phyloP scores from a whole-genome alignment of 53 echinoderm and acorn worm genomes.

The Holothuria scabra region DNA sequence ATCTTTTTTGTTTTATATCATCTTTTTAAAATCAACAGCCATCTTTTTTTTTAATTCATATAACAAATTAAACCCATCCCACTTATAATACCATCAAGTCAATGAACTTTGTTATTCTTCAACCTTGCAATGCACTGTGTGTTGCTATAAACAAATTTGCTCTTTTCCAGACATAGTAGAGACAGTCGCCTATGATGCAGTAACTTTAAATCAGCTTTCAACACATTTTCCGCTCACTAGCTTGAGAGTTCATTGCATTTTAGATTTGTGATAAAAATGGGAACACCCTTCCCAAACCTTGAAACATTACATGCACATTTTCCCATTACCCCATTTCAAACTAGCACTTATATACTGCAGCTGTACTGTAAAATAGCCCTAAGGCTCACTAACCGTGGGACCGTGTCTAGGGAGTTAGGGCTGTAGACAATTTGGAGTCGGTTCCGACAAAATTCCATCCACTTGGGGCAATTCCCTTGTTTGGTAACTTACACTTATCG shows the following conservation, averaged over 20 bases:
- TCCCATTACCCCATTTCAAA: constrained; percentile 30
- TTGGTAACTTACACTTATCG: constrained; percentile 40
- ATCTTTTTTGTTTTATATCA: not conserved
- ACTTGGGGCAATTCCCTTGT: constrained; percentile 41
- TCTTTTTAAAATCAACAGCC: not conserved
- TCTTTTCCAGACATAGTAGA: not conserved
- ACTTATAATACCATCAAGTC: constrained; percentile 1
- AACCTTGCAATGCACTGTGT: constrained; percentile 14
- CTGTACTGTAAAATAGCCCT: constrained; percentile 35
- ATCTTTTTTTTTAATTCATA: not conserved
- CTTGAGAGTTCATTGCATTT: constrained; percentile 5
- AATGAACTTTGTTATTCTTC: constrained; percentile 16
- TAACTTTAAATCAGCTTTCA: not conserved
- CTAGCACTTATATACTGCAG: not conserved
- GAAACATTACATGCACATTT: constrained; percentile 24
- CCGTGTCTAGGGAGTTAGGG: constrained; percentile 43
- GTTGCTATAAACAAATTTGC: constrained; percentile 21
- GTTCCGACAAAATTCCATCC: constrained; percentile 42
- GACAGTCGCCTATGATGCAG: constrained; percentile 2
- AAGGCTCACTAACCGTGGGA: constrained; percentile 23
- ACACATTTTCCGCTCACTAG: constrained; percentile 24
- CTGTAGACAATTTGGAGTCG: constrained; percentile 42
- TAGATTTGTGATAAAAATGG: constrained; percentile 17
- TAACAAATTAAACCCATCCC: constrained; percentile 18
- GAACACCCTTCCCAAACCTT: constrained; percentile 5